Base-by-base conservation (phyloP, 2,888 invertebrate genomes). In the Cryptus armator region DNA sequence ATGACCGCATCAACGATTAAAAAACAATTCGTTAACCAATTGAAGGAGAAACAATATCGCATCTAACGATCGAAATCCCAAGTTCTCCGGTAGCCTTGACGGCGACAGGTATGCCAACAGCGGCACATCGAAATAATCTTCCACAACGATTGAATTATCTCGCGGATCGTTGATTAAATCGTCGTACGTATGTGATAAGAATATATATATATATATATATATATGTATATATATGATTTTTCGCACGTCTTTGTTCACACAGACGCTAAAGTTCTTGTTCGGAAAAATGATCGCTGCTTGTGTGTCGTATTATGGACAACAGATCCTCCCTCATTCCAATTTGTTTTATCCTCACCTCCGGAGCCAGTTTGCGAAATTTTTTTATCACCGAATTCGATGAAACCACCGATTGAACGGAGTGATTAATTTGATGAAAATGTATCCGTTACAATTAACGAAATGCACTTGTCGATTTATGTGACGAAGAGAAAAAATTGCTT, bases 281-380 rank as follows among this genome's bases (percentile, higher is more conserved):
- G 95, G 96, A 96, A 93, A 96, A 97, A 93, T 97, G 97, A 90
- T 97, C 96, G 89, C 97, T 97, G 88, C 96, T 96, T 87, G 97
- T 97, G 94, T 97, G 96, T 92, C 97, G 95, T 94, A 97, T 97
- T 92, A 96, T 96, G 91, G 96, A 95, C 93, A 96, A 94, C 94
- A 96, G 94, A 94, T 96, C 96, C 95, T 96, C 96, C 95, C 96
- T 96, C 97, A 97, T 97, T 95, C 96, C 96, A 95, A 96, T 93
- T 91, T 93, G 95, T 94, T 96, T 96, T 94, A 95, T 95, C 94
- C 95, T 94, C 90, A 95, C 94, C 94, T 95, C 95, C 92, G 95
- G 95, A 94, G 95, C 95, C 95, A 95, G 95, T 94, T 95, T 95
- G 94, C 92, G 93, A 79, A 86, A 87, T 91, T 92, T 90, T 81